These are phyloP conservation scores for Procavia capensis DNA, from an alignment of 2,113 vertebrate species.

Conservation along the genomic window DNA sequence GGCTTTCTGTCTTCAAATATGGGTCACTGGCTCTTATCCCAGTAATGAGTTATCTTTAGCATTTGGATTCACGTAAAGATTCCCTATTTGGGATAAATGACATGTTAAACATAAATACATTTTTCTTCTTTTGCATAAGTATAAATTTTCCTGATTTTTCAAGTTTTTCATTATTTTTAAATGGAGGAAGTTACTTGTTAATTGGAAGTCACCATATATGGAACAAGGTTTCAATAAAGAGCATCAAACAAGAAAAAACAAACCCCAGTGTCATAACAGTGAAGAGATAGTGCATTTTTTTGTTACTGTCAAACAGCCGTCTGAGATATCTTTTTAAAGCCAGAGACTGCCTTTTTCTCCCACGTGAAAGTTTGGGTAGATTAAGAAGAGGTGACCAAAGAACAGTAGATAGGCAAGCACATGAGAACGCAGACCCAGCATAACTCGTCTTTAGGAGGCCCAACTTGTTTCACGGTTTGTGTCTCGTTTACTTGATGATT, in stretches of 20 bases:
- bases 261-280: neutral
- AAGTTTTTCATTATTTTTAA: neutral
- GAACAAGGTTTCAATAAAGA: neutral
- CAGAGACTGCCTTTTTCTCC: neutral
- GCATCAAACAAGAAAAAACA: neutral
- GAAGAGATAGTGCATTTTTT: neutral
- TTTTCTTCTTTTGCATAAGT: neutral
- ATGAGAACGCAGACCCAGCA: neutral
- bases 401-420: neutral
- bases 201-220: neutral
- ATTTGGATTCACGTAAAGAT: neutral
- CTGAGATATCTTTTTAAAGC: neutral
- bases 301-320: neutral
- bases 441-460: neutral
- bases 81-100: neutral
- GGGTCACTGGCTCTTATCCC: neutral
- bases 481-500: constrained; percentile 3
- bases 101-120: neutral
- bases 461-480: neutral
- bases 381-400: constrained; percentile 1
- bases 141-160: neutral
- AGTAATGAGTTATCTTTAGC: neutral
- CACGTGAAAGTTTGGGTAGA: neutral
- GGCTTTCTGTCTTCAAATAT: neutral
- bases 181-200: constrained; percentile 22